These are phyloP conservation scores for Potamilus streckersoni DNA, from an alignment of 1,140 invertebrate species.

Conservation along the genomic window DNA sequence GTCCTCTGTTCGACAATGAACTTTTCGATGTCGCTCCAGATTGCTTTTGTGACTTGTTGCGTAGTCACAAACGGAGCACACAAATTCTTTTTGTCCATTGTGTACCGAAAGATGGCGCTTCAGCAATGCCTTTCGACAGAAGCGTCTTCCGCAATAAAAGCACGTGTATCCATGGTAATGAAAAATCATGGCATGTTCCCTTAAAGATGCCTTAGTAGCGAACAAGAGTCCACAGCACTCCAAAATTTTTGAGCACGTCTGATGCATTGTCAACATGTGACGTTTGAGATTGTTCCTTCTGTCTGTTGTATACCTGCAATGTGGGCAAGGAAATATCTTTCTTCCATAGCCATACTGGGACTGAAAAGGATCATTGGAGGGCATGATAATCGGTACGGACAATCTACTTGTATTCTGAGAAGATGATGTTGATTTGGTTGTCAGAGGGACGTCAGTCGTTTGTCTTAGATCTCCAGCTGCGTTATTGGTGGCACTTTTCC, in stretches of 20 bases:
- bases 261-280: slow-evolving; percentile 70
- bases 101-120: slow-evolving; percentile 70
- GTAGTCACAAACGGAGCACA: slow-evolving; percentile 68
- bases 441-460: neutral
- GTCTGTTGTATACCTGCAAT: slow-evolving; percentile 68
- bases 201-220: slow-evolving; percentile 66
- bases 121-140: slow-evolving; percentile 70
- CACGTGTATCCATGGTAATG: slow-evolving; percentile 69
- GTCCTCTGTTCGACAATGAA: slow-evolving; percentile 55
- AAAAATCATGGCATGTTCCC: slow-evolving; percentile 65
- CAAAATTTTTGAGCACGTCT: slow-evolving; percentile 58
- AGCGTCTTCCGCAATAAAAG: slow-evolving; percentile 65
- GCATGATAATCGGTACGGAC: slow-evolving; percentile 28
- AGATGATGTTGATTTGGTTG: neutral
- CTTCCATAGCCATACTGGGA: slow-evolving; percentile 47
- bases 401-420: slow-evolving; percentile 4
- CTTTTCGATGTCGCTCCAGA: slow-evolving; percentile 67
- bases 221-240: slow-evolving; percentile 69
- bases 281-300: slow-evolving; percentile 70
- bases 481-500: slow-evolving; percentile 9
- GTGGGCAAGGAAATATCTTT: slow-evolving; percentile 60
- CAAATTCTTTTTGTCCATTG: slow-evolving; percentile 67
- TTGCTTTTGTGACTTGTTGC: slow-evolving; percentile 72
- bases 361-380: slow-evolving; percentile 23
- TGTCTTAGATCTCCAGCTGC: neutral